Base-by-base conservation (phyloP, 2,797 vertebrate genomes). In the Notolepis coatsorum region DNA sequence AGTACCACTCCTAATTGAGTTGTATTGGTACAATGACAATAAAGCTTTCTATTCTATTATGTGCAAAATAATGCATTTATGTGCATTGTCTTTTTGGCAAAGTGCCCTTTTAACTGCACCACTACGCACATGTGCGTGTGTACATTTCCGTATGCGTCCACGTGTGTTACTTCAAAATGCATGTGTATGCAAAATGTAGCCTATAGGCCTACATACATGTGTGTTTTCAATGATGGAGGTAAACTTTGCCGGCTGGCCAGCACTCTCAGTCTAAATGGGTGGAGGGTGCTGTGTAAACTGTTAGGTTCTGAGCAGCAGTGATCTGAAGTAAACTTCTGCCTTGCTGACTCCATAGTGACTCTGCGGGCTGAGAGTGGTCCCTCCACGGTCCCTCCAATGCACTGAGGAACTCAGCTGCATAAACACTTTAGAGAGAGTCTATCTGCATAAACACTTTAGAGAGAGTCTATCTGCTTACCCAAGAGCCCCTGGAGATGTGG, bases 391-490 rank as follows among this genome's bases (percentile, higher is more conserved):
- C 56, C 23, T 55, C 17, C 54, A 61, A 67, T 53, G n/a, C 39
- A 53, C 25, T 33, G 72, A 74, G 37, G 20, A 39, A 49, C 60
- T 87, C 82, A 86, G 84, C 85, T 89, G 88, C 35, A 68, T 76
- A 82, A 89, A 88, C 81, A 86, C 57, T 38, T 27, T 53, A 9
- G 24, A 41, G 20, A 63, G 33, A 46, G 43, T n/a, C n/a, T n/a
- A n/a, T n/a, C 85, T 89, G 88, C 35, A 68, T 76, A 82, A 89
- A 88, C 81, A 86, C 57, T 38, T 27, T 53, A 49, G 41, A 66
- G 28, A 35, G 65, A 43, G 24, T 50, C 24, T 65, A 67, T 71
- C 37, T 65, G 13, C 39, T 61, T 48, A 27, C 27, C 13, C 45
- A 54, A 48, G 37, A 30, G 13, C 43, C 25, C 46, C 27, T 33